Conservation (phyloP, 2,113 vertebrate species). For the Peromyscus californicus region DNA sequence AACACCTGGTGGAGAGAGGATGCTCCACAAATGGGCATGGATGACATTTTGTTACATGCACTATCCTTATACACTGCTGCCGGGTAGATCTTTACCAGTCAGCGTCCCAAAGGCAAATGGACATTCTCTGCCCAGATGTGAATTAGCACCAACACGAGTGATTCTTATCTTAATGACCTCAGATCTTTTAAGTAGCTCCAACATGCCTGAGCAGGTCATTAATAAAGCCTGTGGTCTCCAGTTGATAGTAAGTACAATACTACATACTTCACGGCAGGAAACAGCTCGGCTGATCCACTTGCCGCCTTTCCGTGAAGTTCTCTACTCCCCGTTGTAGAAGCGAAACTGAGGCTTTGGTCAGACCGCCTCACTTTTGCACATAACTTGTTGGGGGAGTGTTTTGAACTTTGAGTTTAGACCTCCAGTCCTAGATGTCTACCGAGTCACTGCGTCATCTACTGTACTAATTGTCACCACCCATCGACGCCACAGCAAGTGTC, state of each 20-base stretch:
- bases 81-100: background rate
- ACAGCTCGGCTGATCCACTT: background rate
- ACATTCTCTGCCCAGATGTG: background rate
- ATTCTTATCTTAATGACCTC: background rate
- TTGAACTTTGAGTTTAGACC: background rate
- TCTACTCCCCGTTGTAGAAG: background rate
- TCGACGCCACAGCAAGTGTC: background rate
- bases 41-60: background rate
- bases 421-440: background rate
- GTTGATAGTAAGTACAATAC: no score
- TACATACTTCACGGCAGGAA: background rate
- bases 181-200: background rate
- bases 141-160: background rate
- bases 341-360: background rate
- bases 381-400: conserved; percentile 22
- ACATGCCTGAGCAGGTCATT: background rate
- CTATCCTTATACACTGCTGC: background rate
- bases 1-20: background rate
- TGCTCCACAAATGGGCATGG: background rate
- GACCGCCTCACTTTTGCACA: background rate
- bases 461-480: background rate
- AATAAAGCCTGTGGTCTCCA: background rate
- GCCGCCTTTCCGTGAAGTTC: background rate
- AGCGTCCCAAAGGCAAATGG: background rate
- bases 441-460: background rate